phyloP scores from a whole-genome alignment of 2,888 invertebrate species.

The Epistrophe eligans region DNA sequence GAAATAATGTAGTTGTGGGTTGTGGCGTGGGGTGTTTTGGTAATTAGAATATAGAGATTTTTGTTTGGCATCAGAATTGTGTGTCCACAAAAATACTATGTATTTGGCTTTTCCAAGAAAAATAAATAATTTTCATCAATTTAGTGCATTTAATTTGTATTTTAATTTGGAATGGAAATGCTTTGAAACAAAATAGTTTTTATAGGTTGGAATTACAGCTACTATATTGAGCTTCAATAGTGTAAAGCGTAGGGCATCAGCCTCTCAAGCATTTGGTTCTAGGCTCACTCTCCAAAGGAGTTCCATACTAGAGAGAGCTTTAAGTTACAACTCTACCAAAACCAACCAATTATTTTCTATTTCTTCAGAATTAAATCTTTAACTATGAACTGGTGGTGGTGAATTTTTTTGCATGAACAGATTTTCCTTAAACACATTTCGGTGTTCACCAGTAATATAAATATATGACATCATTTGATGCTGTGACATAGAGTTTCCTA shows the following conservation, averaged over 20 bases:
- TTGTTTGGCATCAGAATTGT: conserved; percentile 12
- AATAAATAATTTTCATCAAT: conserved; percentile 6
- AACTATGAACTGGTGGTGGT: not conserved
- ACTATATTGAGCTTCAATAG: no score
- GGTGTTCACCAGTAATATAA: conserved; percentile 1
- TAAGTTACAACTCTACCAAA: no score
- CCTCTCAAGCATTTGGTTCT: no score
- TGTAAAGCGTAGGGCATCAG: no score
- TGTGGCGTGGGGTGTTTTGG: not conserved
- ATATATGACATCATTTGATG: conserved; percentile 11
- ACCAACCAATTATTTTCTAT: not conserved
- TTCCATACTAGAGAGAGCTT: no score
- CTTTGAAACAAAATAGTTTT: not conserved
- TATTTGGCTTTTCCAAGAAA: conserved; percentile 9
- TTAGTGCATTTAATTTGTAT: no score
- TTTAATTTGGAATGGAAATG: not conserved
- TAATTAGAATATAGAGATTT: not conserved
- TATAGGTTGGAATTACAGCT: no score
- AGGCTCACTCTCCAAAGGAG: no score
- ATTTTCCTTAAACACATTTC: not conserved
- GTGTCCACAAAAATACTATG: conserved; percentile 6
- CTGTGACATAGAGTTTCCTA: not conserved
- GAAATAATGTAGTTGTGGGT: not conserved
- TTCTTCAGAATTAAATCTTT: not conserved
- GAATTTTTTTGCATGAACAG: not conserved